These are phyloP conservation scores for Argentina silus DNA, from an alignment of 2,797 vertebrate genomes.

Conservation along the genomic window DNA sequence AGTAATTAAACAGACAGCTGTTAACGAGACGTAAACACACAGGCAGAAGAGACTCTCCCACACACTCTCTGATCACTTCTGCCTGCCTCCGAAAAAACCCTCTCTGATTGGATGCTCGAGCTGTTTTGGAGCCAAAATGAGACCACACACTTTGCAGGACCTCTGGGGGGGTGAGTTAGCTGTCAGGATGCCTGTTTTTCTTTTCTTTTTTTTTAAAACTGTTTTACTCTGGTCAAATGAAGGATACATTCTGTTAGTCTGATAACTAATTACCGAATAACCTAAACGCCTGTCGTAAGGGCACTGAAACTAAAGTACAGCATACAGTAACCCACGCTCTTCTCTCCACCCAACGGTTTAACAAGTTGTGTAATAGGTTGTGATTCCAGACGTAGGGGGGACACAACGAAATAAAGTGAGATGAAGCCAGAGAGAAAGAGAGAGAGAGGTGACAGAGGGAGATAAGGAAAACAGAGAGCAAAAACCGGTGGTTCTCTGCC, in stretches of 20 bases:
- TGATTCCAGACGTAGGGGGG: too few species aligned
- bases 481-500: too few species aligned
- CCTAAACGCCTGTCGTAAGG: too few species aligned
- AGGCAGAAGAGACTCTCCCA: not conserved
- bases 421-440: conserved; percentile 18
- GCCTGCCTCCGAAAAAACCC: not conserved
- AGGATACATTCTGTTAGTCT: too few species aligned
- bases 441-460: conserved; percentile 29
- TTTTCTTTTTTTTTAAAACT: too few species aligned
- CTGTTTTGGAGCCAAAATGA: conserved; percentile 45
- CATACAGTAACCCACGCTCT: too few species aligned
- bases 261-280: too few species aligned
- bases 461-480: not conserved
- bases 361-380: too few species aligned
- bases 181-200: conserved; percentile 54
- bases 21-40: conserved; percentile 61
- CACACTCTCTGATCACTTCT: too few species aligned
- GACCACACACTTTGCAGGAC: conserved; percentile 49
- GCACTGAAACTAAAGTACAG: too few species aligned
- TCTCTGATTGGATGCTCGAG: conserved; percentile 38
- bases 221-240: too few species aligned
- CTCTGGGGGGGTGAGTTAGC: conserved; percentile 45
- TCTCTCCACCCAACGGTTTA: too few species aligned
- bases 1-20: conserved; percentile 86
- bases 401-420: conserved; percentile 27